Base-by-base conservation (phyloP, 2,888 invertebrate genomes). In the Lasioglossum zephyrum region DNA sequence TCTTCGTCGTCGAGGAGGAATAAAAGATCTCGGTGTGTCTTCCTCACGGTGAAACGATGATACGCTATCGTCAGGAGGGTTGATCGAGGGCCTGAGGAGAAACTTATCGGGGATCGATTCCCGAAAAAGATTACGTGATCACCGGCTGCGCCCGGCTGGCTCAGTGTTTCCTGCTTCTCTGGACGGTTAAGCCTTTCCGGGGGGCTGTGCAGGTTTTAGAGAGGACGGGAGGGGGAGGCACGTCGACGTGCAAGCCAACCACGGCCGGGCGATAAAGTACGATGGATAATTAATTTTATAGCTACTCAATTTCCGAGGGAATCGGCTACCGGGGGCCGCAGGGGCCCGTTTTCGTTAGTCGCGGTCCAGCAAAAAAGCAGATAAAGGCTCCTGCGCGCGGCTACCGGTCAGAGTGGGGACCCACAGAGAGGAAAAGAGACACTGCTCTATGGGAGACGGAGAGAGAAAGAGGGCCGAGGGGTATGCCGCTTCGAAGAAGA, bases 251-350 rank as follows among this genome's bases (percentile, higher is more conserved):
- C 90, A 89, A 84, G 85, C 87, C 57, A 87, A 87, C 89, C 77
- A 82, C 84, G 86, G 82, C 70, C 85, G 89, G 91, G 92, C 93
- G 94, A 94, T 95, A 95, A 95, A 95, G 93, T 92, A 94, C 93
- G 92, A 89, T 91, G 92, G 93, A 94, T 95, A 95, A 95, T 95
- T 95, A 95, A 95, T 95, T 95, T 95, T 95, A 95, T 95, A 94
- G 95, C 95, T 94, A 94, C 93, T 95, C 95, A 95, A 95, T 95
- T 95, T 94, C 93, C 93, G 92, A 93, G 92, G 93, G 94, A 94
- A 94, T 94, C 93, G 93, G 94, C 94, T 94, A 94, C 94, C 93
- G 94, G 93, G 91, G 90, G 86, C 89, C 88, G 80, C 91, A 82
- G 88, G 66, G 89, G 88, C 88, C 89, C 90, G 88, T 93, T 94